Base-by-base conservation (phyloP, 2,888 invertebrate genomes). In the Dicyrtomina minuta region DNA sequence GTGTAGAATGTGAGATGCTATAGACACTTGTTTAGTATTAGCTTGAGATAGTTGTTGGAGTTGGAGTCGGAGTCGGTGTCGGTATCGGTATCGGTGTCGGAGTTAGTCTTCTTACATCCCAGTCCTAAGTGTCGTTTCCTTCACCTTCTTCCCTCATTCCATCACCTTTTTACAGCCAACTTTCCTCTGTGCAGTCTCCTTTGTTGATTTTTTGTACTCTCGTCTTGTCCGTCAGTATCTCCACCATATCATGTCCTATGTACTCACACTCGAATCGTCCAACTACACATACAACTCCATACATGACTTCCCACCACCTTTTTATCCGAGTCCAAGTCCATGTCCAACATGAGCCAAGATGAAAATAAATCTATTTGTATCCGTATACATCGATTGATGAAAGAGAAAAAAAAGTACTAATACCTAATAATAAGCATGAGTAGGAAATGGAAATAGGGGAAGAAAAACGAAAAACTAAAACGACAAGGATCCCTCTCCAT, bases 121-220 rank as follows among this genome's bases (percentile, higher is more conserved):
- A 61, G 22, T 39, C 53, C 60, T 27, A 70, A 72, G 72, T 72
- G 72, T 72, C 72, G 68, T 67, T 72, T 70, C 69, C 70, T 70
- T 70, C 72, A 70, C 72, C 72, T 71, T 66, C 64, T 61, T 68
- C 62, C 68, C 67, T 70, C 70, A 66, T 68, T 66, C 70, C 65
- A 62, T 70, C 72, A 70, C 72, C 70, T 69, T 70, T 72, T 70
- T 69, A 72, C 68, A 66, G 62, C 51, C 68, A 60, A 64, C 66
- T 61, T 60, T 71, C 68, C 44, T 33, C 46, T 59, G 51, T 26
- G 51, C 64, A 59, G 67, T 64, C n/a, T n/a, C 72, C 61, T 72
- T 72, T 72, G 72, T 72, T 72, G 70, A 70, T 70, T 72, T 72
- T 72, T 70, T 61, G 43, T 15, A 24, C 58, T 60, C 20, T 41